These are phyloP conservation scores for Hyaena hyaena DNA, from an alignment of 2,113 vertebrate genomes.

Conservation along the genomic window DNA sequence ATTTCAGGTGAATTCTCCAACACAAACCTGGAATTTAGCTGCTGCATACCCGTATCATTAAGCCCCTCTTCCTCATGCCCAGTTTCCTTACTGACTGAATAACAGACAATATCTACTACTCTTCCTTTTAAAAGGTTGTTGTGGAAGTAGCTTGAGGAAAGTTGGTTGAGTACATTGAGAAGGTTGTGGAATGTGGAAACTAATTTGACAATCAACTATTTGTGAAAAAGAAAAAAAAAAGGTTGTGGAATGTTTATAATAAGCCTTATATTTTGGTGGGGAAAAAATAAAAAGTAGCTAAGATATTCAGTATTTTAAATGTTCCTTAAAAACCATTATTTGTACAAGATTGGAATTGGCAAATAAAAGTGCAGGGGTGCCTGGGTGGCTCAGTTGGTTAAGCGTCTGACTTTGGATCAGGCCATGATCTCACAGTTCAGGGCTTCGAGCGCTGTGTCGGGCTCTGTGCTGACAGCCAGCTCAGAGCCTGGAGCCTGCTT, in stretches of 20 bases:
- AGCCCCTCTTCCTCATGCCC: background rate
- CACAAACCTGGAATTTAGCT: background rate
- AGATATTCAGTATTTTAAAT: background rate
- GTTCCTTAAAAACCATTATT: background rate
- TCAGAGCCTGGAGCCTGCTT: too few species aligned
- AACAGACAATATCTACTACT: background rate
- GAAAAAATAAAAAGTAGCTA: background rate
- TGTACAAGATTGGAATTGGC: background rate
- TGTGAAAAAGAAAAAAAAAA: too few species aligned
- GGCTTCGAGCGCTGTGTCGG: too few species aligned
- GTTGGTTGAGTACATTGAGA: background rate
- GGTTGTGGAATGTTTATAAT: background rate
- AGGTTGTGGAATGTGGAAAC: background rate
- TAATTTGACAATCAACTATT: too few species aligned
- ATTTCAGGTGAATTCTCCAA: background rate
- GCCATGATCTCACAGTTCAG: too few species aligned
- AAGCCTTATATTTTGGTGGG: background rate
- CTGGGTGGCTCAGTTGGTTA: too few species aligned
- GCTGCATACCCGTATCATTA: background rate
- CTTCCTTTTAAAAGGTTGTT: background rate
- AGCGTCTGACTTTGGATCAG: too few species aligned
- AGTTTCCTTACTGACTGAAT: background rate
- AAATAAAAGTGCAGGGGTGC: background rate
- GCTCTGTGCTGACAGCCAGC: too few species aligned
- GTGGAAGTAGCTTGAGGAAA: constrained; percentile 27